Conservation (phyloP, 2,113 vertebrate genomes). For the Ornithorhynchus anatinus region DNA sequence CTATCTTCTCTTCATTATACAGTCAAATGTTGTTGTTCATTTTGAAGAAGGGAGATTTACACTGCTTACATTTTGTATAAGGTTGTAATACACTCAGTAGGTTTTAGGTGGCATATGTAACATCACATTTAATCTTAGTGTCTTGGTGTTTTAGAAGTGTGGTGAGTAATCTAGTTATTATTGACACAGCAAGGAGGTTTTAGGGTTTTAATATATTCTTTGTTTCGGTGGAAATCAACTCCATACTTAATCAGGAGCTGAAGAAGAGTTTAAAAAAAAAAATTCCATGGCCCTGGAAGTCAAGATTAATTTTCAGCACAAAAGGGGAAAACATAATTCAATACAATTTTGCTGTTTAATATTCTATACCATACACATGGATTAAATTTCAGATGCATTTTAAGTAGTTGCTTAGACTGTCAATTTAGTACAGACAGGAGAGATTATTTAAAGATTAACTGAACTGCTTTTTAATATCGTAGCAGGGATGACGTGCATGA, state of each 20-base stretch:
- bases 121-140: conserved; percentile 5
- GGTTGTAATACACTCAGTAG: neutral
- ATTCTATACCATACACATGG: neutral
- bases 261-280: neutral
- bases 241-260: neutral
- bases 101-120: neutral
- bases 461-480: conserved; percentile 13
- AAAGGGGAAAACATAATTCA: neutral
- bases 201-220: neutral
- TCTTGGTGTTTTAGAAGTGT: conserved; percentile 4
- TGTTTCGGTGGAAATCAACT: neutral
- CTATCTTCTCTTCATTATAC: neutral
- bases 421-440: neutral
- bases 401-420: neutral
- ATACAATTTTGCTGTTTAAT: conserved; percentile 6
- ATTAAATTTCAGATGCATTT: neutral
- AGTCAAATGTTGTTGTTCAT: neutral
- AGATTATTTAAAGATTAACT: conserved; percentile 1
- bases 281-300: neutral
- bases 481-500: neutral
- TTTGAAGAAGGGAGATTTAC: conserved; percentile 17
- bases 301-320: neutral
- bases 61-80: neutral
- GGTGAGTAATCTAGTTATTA: conserved; percentile 11
- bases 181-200: conserved; percentile 5